A percentile compares a stretch with the other conserved stretches of the same genome.
phyloP scores from a whole-genome alignment of 2,797 vertebrate species.

The Sphaeramia orbicularis region DNA sequence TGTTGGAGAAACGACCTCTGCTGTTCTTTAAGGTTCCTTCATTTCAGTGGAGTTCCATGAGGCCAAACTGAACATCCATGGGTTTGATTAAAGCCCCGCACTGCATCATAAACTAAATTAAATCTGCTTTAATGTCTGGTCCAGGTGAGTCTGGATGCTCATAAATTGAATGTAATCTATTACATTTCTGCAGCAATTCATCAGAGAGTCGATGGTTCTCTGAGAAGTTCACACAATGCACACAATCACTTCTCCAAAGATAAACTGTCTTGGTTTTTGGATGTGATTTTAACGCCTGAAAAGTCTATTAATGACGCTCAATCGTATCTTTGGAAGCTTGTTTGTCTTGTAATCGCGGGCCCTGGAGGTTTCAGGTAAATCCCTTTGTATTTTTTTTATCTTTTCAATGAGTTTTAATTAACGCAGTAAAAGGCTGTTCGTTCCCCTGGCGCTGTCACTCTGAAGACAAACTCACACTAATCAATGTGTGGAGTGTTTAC shows the following conservation, averaged over 20 bases:
- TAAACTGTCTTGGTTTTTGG: not conserved
- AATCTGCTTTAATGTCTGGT: too few species aligned
- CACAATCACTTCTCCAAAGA: slow-evolving; percentile 4
- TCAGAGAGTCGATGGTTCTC: too few species aligned
- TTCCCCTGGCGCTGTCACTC: not conserved
- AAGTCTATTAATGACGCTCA: slow-evolving; percentile 14
- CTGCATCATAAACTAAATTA: too few species aligned
- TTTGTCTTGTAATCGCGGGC: slow-evolving; percentile 7
- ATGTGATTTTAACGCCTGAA: slow-evolving; percentile 22
- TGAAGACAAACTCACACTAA: slow-evolving; percentile 6
- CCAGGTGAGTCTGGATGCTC: too few species aligned
- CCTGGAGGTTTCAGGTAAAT: slow-evolving; percentile 29
- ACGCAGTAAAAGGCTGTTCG: slow-evolving; percentile 10
- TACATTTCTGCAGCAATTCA: too few species aligned
- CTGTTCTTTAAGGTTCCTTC: too few species aligned
- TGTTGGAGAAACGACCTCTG: too few species aligned
- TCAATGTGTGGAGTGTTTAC: not conserved
- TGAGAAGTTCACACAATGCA: slow-evolving; percentile 2
- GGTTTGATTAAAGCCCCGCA: too few species aligned
- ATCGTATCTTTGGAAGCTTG: slow-evolving; percentile 6
- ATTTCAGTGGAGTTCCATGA: too few species aligned
- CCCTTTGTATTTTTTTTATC: slow-evolving; percentile 16
- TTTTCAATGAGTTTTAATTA: slow-evolving; percentile 29
- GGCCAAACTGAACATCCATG: too few species aligned
- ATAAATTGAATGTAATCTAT: not conserved